These are phyloP conservation scores for Dysdera silvatica DNA, from an alignment of 1,140 invertebrate genomes.

Conservation along the genomic window DNA sequence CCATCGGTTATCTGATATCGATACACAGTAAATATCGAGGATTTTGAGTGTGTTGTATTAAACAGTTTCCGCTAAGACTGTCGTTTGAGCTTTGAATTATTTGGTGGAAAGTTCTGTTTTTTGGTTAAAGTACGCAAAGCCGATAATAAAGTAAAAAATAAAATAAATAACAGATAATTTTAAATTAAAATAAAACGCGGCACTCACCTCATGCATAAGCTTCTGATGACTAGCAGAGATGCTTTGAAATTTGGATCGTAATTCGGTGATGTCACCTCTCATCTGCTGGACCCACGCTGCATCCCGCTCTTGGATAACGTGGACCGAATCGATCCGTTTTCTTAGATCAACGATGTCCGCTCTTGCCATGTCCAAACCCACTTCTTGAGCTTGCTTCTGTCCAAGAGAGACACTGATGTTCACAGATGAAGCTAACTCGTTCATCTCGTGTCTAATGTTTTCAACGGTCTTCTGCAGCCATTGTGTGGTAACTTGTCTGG, in stretches of 20 bases:
- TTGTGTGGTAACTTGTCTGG: conserved; percentile 9
- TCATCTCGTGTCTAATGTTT: conserved; percentile 22
- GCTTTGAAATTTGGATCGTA: conserved; percentile 12
- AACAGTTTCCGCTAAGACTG: too few species aligned
- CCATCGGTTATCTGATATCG: too few species aligned
- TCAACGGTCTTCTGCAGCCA: conserved; percentile 29
- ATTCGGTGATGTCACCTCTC: conserved; percentile 17
- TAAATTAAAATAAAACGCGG: not conserved
- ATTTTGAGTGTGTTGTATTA: too few species aligned
- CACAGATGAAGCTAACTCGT: conserved; percentile 24
- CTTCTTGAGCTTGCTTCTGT: conserved; percentile 7
- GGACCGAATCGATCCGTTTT: conserved; percentile 10
- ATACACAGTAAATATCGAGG: too few species aligned
- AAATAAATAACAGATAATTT: not conserved
- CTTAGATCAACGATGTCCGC: conserved; percentile 16
- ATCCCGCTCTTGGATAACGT: conserved; percentile 7
- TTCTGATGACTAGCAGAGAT: not conserved
- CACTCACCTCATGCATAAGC: conserved; percentile 15
- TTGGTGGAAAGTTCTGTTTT: too few species aligned
- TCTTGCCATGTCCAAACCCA: conserved; percentile 3
- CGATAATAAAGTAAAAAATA: not conserved
- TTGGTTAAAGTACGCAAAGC: too few species aligned
- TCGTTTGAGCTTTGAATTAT: too few species aligned
- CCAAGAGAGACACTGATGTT: conserved; percentile 22
- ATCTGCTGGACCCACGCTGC: conserved; percentile 11